Conservation (phyloP, 2,797 vertebrate genomes). For the Chelonia mydas region DNA sequence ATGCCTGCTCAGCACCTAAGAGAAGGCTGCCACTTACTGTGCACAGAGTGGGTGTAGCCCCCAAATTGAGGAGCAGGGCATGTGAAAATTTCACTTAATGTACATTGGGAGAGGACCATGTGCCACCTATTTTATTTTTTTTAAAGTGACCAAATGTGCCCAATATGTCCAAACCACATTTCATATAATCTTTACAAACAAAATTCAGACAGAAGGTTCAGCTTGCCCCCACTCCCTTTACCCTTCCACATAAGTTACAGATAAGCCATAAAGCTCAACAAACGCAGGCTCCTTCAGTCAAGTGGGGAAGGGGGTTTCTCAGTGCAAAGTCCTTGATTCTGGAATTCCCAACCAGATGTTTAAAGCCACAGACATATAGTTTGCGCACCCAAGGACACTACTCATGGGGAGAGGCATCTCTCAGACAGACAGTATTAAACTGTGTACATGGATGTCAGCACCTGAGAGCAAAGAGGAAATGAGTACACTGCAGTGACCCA, state of each 20-base stretch:
- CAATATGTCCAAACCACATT: background rate
- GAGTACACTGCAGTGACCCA: background rate
- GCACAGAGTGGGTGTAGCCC: background rate
- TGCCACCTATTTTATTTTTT: background rate
- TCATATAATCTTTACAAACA: background rate
- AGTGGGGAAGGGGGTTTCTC: background rate
- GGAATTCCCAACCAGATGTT: background rate
- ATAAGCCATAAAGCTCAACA: background rate
- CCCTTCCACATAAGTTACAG: background rate
- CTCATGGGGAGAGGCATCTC: background rate
- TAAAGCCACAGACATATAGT: background rate
- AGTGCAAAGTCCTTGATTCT: background rate
- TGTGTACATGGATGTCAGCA: background rate
- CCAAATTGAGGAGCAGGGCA: background rate
- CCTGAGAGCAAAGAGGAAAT: background rate
- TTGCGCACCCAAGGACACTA: background rate
- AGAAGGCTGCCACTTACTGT: background rate
- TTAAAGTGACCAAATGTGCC: background rate
- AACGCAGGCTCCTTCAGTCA: background rate
- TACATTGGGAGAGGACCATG: background rate
- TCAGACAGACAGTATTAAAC: background rate
- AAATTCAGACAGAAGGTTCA: background rate
- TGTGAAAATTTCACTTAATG: background rate
- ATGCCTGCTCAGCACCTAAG: background rate
- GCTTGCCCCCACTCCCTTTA: background rate